Evolutionary conservation across 2,113 vertebrate genomes (phyloP), one percentile per base, ranked within the genome.

Genomic region (Caloenas nicobarica): DNA sequence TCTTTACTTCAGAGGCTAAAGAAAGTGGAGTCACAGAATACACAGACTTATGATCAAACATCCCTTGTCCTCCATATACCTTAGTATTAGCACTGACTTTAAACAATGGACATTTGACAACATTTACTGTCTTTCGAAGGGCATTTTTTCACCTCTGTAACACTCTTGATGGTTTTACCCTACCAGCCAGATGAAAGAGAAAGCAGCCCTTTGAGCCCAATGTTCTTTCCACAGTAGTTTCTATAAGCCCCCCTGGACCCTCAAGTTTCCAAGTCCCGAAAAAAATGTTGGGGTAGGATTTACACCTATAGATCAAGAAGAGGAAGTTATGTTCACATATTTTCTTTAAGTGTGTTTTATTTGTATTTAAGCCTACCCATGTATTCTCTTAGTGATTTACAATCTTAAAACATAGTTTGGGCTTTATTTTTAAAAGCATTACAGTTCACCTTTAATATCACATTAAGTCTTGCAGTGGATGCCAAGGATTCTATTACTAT

Each of bases 231-330:
- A 60, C 31, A 71, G 56, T 50, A 88, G 72, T 70, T 97, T 96
- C 94, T 95, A 96, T 86, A 96, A 95, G 85, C 38, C 86, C 92
- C 80, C 44, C 69, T 57, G 90, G 93, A 90, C 90, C 31, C 65
- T 89, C 86, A 96, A 96, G 83, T 92, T 92, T 86, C 57, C 77
- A 93, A 56, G 28, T 71, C 31, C 56, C 31, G 68, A 85, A 81
- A 78, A 91, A 94, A 64, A 61, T 40, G 38, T 5, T 78, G 77
- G 69, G 31, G 44, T 46, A 95, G 88, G 90, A 96, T 95, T 97
- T 97, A 93, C 95, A 95, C 92, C 86, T 88, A 65, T 25, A 78
- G 90, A 96, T 91, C 80, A 94, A 88, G 77, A 90, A 80, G 51
- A 81, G 44, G 40, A 86, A 95, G 72, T 81, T 89, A 88, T 34